phyloP scores from a whole-genome alignment of 2,113 vertebrate genomes.

The Ovis canadensis region DNA sequence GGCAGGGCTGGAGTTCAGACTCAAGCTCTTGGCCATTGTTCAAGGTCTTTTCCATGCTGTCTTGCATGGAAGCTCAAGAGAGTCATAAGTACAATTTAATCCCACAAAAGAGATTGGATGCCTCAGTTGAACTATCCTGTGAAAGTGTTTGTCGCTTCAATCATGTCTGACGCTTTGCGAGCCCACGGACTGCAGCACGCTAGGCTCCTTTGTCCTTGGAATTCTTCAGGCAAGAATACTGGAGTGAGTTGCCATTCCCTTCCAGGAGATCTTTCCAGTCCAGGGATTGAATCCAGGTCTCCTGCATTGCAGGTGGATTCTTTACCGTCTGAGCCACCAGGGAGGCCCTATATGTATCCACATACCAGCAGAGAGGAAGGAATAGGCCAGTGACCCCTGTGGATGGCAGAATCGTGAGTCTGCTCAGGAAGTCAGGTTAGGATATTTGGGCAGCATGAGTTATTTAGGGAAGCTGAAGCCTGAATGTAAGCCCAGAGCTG shows the following conservation, averaged over 20 bases:
- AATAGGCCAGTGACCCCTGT: neutral
- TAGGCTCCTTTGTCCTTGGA: neutral
- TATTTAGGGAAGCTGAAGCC: no score
- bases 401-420: neutral
- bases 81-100: neutral
- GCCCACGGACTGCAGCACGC: accelerated
- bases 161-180: neutral
- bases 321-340: accelerated
- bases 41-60: neutral
- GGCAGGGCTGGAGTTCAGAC: neutral
- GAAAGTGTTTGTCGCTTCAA: neutral
- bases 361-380: neutral
- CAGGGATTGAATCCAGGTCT: neutral
- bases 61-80: neutral
- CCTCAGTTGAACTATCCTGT: neutral
- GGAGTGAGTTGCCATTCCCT: neutral
- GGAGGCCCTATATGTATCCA: no score
- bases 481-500: neutral
- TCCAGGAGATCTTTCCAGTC: neutral
- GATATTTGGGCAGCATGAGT: accelerated
- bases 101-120: neutral
- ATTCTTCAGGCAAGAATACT: neutral
- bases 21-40: neutral
- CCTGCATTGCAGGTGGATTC: neutral
- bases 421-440: neutral